Percentiles rank a stretch among this genome's conserved stretches.
phyloP scores from a whole-genome alignment of 2,113 vertebrate species.

The Aptenodytes forsteri region DNA sequence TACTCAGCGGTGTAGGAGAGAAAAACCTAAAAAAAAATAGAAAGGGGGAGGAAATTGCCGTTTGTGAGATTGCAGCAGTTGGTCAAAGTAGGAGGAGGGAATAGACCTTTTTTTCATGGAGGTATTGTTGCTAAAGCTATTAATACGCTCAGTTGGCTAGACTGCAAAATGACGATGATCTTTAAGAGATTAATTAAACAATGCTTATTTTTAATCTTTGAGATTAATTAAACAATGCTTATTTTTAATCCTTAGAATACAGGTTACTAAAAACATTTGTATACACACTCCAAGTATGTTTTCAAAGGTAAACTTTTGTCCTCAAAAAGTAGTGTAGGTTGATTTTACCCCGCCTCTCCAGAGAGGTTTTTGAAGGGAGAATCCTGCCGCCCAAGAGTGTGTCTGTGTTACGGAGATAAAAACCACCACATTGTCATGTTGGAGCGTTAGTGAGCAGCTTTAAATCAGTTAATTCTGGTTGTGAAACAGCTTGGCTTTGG shows the following conservation, averaged over 20 bases:
- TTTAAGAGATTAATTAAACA: neutral
- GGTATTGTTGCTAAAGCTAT: neutral
- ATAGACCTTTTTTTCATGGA: neutral
- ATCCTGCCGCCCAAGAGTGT: neutral
- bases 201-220: neutral
- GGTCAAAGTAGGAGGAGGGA: neutral
- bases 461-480: fast-evolving
- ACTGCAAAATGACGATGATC: neutral
- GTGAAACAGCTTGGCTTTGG: neutral
- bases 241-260: neutral
- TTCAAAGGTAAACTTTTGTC: neutral
- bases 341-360: neutral
- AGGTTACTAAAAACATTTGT: neutral
- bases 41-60: neutral
- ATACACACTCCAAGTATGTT: neutral
- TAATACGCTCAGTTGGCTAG: neutral
- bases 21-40: neutral
- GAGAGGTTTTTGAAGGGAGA: neutral
- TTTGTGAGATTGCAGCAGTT: neutral
- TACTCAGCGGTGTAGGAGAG: neutral
- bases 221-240: neutral
- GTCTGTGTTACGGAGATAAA: neutral
- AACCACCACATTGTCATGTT: fast-evolving
- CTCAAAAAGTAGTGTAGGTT: neutral
- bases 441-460: neutral